A percentile compares a stretch with the other conserved stretches of the same genome.
phyloP scores from a whole-genome alignment of 1,140 invertebrate genomes.

The Paraescarpia echinospica region DNA sequence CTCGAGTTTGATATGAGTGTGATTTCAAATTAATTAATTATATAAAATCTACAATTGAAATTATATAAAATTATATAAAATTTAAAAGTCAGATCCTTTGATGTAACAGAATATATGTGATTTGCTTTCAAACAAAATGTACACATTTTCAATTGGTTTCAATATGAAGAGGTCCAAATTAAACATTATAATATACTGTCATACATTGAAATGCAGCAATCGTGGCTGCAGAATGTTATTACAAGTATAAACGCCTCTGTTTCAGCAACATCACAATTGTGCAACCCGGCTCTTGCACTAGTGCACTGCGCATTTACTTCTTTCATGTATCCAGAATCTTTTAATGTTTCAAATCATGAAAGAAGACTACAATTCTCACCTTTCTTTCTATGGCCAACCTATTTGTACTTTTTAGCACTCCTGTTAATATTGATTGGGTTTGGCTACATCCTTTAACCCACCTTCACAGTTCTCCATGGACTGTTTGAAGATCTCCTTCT shows the following conservation, averaged over 20 bases:
- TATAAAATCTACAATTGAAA: too few species aligned
- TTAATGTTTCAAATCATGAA: not conserved
- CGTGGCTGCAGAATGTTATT: not conserved
- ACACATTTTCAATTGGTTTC: not conserved
- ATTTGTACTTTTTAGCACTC: not conserved
- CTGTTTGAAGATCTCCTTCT: conserved; percentile 69
- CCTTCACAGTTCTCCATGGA: conserved; percentile 28
- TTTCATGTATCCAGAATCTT: not conserved
- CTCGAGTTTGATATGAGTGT: too few species aligned
- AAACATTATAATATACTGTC: not conserved
- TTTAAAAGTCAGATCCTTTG: too few species aligned
- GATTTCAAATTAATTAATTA: too few species aligned
- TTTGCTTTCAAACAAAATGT: not conserved
- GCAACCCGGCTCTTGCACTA: too few species aligned
- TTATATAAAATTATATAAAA: too few species aligned
- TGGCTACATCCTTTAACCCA: not conserved
- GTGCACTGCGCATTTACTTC: not conserved
- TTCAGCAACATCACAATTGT: not conserved
- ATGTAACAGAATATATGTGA: too few species aligned
- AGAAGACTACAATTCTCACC: not conserved
- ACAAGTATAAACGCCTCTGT: not conserved
- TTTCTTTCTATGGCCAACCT: not conserved
- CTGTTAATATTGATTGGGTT: not conserved
- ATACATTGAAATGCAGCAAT: not conserved
- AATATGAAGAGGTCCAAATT: not conserved